Evolutionary conservation across 2,113 vertebrate species (phyloP).

Genomic region (Aspiorhynchus laticeps): DNA sequence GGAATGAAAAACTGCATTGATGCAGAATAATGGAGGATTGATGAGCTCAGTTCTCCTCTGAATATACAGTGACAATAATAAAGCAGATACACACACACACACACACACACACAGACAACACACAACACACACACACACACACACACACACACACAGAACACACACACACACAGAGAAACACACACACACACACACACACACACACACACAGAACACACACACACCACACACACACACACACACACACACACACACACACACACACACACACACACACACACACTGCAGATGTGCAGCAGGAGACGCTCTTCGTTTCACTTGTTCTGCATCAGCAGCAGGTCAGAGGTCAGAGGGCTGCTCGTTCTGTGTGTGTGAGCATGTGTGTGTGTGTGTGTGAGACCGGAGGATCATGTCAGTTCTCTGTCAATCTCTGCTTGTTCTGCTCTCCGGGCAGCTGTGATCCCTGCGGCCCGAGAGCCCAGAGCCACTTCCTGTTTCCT

Average conservation of each 20-base stretch:
- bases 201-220: no score
- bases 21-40: not conserved
- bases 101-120: no score
- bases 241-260: no score
- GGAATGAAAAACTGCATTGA: not conserved
- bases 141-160: no score
- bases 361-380: not conserved
- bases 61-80: not conserved
- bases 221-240: no score
- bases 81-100: no score
- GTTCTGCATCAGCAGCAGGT: constrained; percentile 7
- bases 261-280: no score
- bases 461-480: not conserved
- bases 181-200: no score
- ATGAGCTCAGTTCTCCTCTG: not conserved
- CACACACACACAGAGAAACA: no score
- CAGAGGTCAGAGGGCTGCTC: not conserved
- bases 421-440: constrained; percentile 30
- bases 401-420: not conserved
- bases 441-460: constrained; percentile 2
- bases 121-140: no score
- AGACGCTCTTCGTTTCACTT: not conserved
- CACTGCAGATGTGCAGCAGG: not conserved
- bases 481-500: constrained; percentile 37
- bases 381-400: not conserved